A percentile compares a stretch with the other conserved stretches of the same genome.
These are phyloP conservation scores for Thaleichthys pacificus DNA, from an alignment of 2,797 vertebrate species.

Conservation along the genomic window DNA sequence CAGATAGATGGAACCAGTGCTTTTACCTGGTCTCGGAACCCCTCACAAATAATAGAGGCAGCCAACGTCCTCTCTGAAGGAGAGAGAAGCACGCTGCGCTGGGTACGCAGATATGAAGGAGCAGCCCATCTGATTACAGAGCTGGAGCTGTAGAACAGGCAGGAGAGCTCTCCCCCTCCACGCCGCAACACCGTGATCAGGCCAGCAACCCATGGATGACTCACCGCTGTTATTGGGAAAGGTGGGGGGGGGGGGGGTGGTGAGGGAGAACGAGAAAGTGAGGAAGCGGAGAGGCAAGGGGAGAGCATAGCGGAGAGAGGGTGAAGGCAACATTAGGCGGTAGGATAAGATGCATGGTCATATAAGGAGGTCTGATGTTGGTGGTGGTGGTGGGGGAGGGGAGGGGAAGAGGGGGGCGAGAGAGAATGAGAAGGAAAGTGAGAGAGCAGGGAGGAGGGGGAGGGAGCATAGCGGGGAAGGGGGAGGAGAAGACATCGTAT, in stretches of 20 bases:
- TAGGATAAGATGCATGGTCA: not conserved
- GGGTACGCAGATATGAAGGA: not conserved
- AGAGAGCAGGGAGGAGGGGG: not conserved
- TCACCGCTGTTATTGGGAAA: not conserved
- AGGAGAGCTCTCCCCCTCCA: not conserved
- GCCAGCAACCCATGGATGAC: not conserved
- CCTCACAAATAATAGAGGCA: slow-evolving; percentile 7
- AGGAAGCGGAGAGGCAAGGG: not conserved
- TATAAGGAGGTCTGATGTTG: not conserved
- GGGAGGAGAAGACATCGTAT: too few species aligned
- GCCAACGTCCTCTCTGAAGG: not conserved
- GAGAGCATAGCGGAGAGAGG: not conserved
- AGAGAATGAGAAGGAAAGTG: slow-evolving; percentile 26
- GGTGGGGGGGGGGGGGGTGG: not conserved
- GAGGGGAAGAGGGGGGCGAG: slow-evolving; percentile 27
- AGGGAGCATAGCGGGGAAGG: too few species aligned
- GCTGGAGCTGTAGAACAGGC: not conserved
- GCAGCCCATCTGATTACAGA: not conserved
- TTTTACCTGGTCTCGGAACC: not conserved
- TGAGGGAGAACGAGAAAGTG: not conserved
- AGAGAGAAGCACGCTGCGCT: not conserved
- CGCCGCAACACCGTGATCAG: not conserved
- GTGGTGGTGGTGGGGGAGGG: not conserved
- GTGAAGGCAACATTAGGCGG: not conserved
- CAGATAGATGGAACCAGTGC: not conserved